Evolutionary conservation across 1,140 invertebrate genomes (phyloP).

Genomic region (Pemphigus obesinymphae): DNA sequence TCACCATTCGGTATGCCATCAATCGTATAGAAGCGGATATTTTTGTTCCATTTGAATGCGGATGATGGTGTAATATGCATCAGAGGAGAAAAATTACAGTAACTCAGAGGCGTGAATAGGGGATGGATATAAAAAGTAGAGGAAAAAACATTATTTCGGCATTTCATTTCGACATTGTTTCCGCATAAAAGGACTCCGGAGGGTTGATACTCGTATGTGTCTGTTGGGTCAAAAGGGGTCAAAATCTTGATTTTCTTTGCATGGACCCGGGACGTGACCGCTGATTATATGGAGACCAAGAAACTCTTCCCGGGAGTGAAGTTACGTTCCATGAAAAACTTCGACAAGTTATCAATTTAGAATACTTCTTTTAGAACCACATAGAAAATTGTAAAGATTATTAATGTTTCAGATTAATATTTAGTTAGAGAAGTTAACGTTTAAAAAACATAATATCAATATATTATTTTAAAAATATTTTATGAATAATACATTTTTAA

Average conservation of each 20-base stretch:
- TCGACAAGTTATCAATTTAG: not conserved
- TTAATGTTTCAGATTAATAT: no score
- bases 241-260: constrained; percentile 42
- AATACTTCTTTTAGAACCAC: no score
- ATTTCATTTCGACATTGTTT: constrained; percentile 37
- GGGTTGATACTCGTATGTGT: constrained; percentile 25
- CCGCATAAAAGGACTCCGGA: constrained; percentile 38
- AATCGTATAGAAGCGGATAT: not conserved
- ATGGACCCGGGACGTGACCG: constrained; percentile 32
- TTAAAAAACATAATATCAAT: no score
- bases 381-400: no score
- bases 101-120: constrained; percentile 17
- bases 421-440: no score
- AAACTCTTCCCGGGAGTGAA: constrained; percentile 8
- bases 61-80: not conserved
- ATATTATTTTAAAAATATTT: no score
- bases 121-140: constrained; percentile 24
- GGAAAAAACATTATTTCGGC: constrained; percentile 29
- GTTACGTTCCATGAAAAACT: constrained; percentile 5
- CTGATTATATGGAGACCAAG: constrained; percentile 29
- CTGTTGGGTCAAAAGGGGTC: constrained; percentile 29
- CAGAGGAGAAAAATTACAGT: constrained; percentile 30
- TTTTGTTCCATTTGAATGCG: not conserved
- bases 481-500: no score
- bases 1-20: no score